Evolutionary conservation across 2,888 invertebrate species (phyloP).

Genomic region (Laothoe populi): DNA sequence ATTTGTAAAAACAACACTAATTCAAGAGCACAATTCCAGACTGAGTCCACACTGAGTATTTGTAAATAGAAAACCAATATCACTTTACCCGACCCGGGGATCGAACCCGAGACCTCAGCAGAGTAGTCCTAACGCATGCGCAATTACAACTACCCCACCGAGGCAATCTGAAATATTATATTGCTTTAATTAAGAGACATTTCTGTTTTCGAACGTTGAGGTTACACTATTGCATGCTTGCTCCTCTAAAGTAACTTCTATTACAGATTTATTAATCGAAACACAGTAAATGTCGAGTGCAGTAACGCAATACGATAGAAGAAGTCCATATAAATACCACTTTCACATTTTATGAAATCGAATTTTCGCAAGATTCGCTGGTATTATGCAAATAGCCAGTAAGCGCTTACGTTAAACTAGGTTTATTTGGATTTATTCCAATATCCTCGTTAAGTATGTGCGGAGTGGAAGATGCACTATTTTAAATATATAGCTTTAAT

Average conservation of each 20-base stretch:
- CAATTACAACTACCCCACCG: too few species aligned
- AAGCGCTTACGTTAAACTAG: conserved; percentile 22
- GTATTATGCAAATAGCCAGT: conserved; percentile 20
- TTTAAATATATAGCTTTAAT: neutral
- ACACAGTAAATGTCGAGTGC: neutral
- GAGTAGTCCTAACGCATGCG: too few species aligned
- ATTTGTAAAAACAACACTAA: too few species aligned
- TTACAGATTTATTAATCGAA: neutral
- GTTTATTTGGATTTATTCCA: conserved; percentile 35
- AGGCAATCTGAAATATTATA: too few species aligned
- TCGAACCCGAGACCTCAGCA: too few species aligned
- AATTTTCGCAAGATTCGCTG: conserved; percentile 24
- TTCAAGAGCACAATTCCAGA: too few species aligned
- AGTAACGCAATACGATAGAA: conserved; percentile 29
- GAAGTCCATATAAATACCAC: conserved; percentile 22
- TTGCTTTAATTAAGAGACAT: too few species aligned
- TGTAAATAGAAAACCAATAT: too few species aligned
- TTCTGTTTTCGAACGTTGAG: too few species aligned
- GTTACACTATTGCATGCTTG: too few species aligned
- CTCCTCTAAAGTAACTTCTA: neutral
- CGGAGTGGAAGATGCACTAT: neutral
- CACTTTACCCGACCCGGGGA: too few species aligned
- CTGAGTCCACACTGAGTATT: too few species aligned
- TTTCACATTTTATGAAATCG: conserved; percentile 25
- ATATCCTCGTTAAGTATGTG: conserved; percentile 30